phyloP scores from a whole-genome alignment of 2,113 vertebrate species.

The Ictalurus furcatus region DNA sequence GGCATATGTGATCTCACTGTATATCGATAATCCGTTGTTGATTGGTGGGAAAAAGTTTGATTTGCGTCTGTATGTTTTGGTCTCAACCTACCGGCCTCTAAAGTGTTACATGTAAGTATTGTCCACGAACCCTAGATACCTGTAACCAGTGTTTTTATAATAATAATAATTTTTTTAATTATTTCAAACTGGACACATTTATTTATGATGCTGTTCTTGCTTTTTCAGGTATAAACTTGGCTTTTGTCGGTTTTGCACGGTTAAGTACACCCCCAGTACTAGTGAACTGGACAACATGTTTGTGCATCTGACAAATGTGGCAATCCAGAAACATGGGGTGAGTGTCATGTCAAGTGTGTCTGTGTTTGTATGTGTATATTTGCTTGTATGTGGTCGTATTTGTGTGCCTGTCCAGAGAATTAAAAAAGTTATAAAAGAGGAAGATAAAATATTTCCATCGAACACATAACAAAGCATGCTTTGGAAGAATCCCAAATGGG shows the following conservation, averaged over 20 bases:
- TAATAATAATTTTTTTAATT: no score
- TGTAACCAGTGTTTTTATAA: neutral
- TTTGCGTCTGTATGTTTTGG: constrained; percentile 91
- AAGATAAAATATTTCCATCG: neutral
- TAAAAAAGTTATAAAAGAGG: neutral
- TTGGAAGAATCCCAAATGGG: neutral
- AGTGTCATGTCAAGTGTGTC: constrained; percentile 49
- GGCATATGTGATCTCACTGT: constrained; percentile 96
- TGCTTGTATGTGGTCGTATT: neutral
- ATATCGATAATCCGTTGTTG: constrained; percentile 92
- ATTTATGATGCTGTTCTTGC: constrained; percentile 39
- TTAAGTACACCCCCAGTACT: constrained; percentile 95
- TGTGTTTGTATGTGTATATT: constrained; percentile 4
- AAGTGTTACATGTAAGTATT: constrained; percentile 93
- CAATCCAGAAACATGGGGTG: constrained; percentile 97
- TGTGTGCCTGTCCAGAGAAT: neutral
- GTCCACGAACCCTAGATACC: neutral
- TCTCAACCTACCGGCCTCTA: constrained; percentile 91
- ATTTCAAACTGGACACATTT: neutral
- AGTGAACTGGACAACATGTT: constrained; percentile 99
- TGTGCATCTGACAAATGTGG: constrained; percentile 96
- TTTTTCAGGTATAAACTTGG: constrained; percentile 90
- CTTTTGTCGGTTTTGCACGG: constrained; percentile 97
- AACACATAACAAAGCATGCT: neutral
- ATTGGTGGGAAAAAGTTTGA: constrained; percentile 98